Base-by-base conservation (phyloP, 2,113 vertebrate species). In the Seriola aureovittata region DNA sequence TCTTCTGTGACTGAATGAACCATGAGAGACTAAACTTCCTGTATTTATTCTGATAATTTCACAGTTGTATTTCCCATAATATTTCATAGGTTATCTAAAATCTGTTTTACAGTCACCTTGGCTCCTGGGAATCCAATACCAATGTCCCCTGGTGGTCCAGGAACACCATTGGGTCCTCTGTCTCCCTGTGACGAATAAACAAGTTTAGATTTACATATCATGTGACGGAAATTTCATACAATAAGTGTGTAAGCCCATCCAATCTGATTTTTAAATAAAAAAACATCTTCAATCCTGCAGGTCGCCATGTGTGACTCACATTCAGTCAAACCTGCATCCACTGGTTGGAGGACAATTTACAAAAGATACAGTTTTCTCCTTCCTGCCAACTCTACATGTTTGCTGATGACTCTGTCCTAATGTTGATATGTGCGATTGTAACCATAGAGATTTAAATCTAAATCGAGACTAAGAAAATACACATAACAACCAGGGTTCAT, bases 71-170 rank as follows among this genome's bases (percentile, higher is more conserved):
- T 3, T 40, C 9, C 11, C 8, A 8, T 40, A 40, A 54, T 9
- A 5, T 48, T 48, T 48, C 14, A 48, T 14, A 48, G 17, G 17
- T 5, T 17, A 48, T 48, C 5, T 48, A 48, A 48, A 48, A 17
- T 16, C 46, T 3, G 19, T 65, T 81, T 52, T 25, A 23, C 21
- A 16, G 13, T 95, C 93, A 98, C 97, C 96, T 98, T 98, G 60
- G 95, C 81, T 67, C 97, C 97, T 82, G 96, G 96, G n/a, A 96
- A 93, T 86, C 97, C 97, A 67, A 97, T 78, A 1, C 96, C 96
- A 36, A 91, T 77, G 8, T 88, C 87, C 76, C 97, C 97, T 10
- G 90, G 84, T 70, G 94, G 95, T 80, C 97, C 97, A 75, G 94
- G 80, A 42, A 91, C 90, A 52, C 97, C 97, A 48, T 60, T 69